phyloP scores from a whole-genome alignment of 1,140 invertebrate genomes.

The Ips nitidus region DNA sequence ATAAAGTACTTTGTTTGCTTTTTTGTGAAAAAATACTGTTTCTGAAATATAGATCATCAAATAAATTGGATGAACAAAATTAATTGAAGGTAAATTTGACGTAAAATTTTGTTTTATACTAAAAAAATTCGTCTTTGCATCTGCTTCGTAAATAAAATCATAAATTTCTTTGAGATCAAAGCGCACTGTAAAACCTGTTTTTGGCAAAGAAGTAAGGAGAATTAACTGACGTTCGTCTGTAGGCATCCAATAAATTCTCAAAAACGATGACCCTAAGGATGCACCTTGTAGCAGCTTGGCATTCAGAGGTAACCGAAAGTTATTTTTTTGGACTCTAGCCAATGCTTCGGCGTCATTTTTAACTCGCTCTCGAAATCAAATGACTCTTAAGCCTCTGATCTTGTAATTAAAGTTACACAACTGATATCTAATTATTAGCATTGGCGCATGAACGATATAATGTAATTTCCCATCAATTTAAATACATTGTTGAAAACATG shows the following conservation, averaged over 20 bases:
- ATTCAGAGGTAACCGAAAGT: slow-evolving; percentile 25
- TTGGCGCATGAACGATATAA: no score
- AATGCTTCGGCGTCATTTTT: slow-evolving; percentile 22
- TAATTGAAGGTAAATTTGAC: no score
- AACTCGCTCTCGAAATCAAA: slow-evolving; percentile 14
- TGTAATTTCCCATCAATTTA: no score
- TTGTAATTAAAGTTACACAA: background rate
- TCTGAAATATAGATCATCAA: no score
- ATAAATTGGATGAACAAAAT: no score
- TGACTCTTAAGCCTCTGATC: slow-evolving; percentile 1
- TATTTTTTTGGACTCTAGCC: slow-evolving; percentile 24
- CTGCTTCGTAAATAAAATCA: background rate
- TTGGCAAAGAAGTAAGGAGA: background rate
- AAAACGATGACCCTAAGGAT: slow-evolving; percentile 33
- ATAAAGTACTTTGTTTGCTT: no score
- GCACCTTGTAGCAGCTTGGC: slow-evolving; percentile 20
- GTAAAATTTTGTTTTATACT: no score
- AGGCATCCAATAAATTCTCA: slow-evolving; percentile 26
- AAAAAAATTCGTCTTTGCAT: no score
- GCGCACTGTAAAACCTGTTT: background rate
- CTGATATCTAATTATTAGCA: no score
- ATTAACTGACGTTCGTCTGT: slow-evolving; percentile 8
- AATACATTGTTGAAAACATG: no score
- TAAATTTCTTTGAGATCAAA: background rate
- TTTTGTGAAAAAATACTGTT: no score